Percentiles rank a stretch among this genome's conserved stretches.
Evolutionary conservation across 2,888 invertebrate species (phyloP).

Genomic region (Scaptomyza parva): DNA sequence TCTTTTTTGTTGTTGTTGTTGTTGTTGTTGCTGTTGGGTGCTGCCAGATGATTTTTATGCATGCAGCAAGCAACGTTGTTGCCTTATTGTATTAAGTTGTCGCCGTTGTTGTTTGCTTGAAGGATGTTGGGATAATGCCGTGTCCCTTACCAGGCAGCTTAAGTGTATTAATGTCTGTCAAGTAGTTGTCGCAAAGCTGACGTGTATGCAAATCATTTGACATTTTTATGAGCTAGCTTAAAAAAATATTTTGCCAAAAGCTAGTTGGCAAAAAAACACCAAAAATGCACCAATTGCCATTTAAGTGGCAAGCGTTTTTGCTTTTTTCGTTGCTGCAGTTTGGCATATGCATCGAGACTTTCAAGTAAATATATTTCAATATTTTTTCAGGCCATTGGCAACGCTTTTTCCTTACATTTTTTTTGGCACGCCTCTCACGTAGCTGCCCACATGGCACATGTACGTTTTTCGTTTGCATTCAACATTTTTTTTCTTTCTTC

Average conservation of each 20-base stretch:
- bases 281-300: constrained; percentile 13
- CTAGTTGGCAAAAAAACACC: background rate
- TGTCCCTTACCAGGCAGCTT: constrained; percentile 69
- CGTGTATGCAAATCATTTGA: constrained; percentile 79
- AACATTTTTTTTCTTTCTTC: constrained; percentile 14
- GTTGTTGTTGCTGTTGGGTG: too few species aligned
- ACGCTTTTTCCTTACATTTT: constrained; percentile 8
- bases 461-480: constrained; percentile 24
- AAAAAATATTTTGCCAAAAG: constrained; percentile 20
- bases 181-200: constrained; percentile 74
- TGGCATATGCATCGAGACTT: constrained; percentile 10
- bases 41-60: constrained; percentile 53
- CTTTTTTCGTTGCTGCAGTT: constrained; percentile 13
- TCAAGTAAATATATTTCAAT: constrained; percentile 67
- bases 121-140: constrained; percentile 76
- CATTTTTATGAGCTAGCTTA: constrained; percentile 69
- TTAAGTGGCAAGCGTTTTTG: constrained; percentile 20
- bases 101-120: constrained; percentile 59
- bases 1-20: too few species aligned
- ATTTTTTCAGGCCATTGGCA: constrained; percentile 63
- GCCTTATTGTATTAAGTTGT: constrained; percentile 78
- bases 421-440: constrained; percentile 66
- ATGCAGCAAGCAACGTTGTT: constrained; percentile 55
- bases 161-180: constrained; percentile 82
- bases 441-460: constrained; percentile 61